These are phyloP conservation scores for Axinella damicornis DNA, from an alignment of 37 sponge, comb jelly and placozoan species.

Conservation along the genomic window DNA sequence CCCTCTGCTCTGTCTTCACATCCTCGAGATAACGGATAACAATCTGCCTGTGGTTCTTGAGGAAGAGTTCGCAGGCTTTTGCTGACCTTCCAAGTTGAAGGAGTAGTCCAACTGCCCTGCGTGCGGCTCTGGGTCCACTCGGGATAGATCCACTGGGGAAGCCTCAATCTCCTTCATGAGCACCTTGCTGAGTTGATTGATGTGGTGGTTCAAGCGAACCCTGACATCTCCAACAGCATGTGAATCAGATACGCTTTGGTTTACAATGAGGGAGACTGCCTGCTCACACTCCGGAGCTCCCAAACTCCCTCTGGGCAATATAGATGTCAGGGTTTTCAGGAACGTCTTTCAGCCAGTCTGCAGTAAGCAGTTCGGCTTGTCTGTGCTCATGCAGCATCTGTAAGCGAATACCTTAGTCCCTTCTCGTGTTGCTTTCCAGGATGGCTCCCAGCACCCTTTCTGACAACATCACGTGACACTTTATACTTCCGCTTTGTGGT, in stretches of 20 bases:
- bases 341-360: slow-evolving; percentile 87
- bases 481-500: slow-evolving; percentile 87
- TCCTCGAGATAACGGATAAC: slow-evolving; percentile 69
- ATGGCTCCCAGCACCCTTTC: slow-evolving; percentile 35
- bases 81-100: slow-evolving; percentile 80
- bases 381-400: neutral
- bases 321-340: slow-evolving; percentile 96
- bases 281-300: too few species aligned
- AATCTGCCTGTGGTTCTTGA: slow-evolving; percentile 76
- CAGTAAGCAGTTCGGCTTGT: slow-evolving; percentile 22
- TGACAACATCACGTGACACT: slow-evolving; percentile 46
- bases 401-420: neutral
- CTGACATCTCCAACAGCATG: slow-evolving; percentile 75
- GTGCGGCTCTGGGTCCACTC: slow-evolving; percentile 88
- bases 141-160: slow-evolving; percentile 79
- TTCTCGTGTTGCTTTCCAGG: slow-evolving; percentile 7
- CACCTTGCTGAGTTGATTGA: slow-evolving; percentile 62
- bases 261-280: slow-evolving; percentile 77
- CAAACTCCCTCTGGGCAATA: slow-evolving; percentile 97
- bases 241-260: slow-evolving; percentile 71
- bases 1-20: slow-evolving; percentile 90
- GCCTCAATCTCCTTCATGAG: slow-evolving; percentile 91
- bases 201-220: slow-evolving; percentile 74
- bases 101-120: slow-evolving; percentile 80
- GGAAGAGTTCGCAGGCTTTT: slow-evolving; percentile 90